Evolutionary conservation across 2,888 invertebrate species (phyloP), one percentile per base, ranked within the genome.

Genomic region (Neuroscelio doddi): DNA sequence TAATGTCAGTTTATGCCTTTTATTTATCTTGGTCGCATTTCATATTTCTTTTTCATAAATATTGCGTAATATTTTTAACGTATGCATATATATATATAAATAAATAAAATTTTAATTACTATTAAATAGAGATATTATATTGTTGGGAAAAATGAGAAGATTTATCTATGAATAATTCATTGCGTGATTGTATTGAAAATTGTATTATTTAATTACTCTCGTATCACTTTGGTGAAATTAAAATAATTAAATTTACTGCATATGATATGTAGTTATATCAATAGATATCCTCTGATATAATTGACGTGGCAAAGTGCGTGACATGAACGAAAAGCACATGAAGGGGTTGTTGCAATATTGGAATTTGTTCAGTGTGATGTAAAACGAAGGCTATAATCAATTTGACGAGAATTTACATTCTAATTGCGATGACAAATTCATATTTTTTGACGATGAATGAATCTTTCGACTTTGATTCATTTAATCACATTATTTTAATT

Each of bases 251-350:
- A 38, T 38, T 38, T 15, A 3, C 17, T 38, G 38, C 17, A 8
- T 38, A 17, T 38, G 38, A 17, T 17, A 17, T 16, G 38, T 7
- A 16, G 38, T 38, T 38, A 38, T 16, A 38, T 16, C 38, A 17
- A n/a, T 17, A 8, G 2, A 38, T 36, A 15, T n/a, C 10, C 12
- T 36, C 15, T 8, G 9, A 8, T 17, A 16, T 5, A 38, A 38
- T 38, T 38, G 15, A 10, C 17, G 16, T 38, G n/a, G 7, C 2
- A 36, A 36, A 15, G 36, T 15, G 24, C 41, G 41, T 24, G 41
- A 41, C 39, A 10, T 21, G 39, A 39, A 39, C 39, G 21, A 39
- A 39, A 39, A 39, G 39, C 39, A 17, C 17, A 17, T 39, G 17
- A 39, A 39, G 39, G 16, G 39, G n/a, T 14, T 5, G 12, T 36